phyloP scores from a whole-genome alignment of 2,797 vertebrate species.

The Chaetophractus vellerosus region DNA sequence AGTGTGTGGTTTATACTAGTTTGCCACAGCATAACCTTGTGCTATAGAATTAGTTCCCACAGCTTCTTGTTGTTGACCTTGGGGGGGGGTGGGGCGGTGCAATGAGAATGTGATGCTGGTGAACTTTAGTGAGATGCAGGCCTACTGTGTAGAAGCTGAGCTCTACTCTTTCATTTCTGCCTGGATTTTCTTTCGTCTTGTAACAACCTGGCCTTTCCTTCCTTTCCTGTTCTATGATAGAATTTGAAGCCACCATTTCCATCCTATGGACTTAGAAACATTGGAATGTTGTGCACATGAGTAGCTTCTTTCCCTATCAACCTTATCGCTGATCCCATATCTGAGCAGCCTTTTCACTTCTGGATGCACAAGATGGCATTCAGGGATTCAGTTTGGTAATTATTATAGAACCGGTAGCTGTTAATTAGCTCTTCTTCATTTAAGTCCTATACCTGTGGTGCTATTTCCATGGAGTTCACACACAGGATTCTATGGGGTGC shows the following conservation, averaged over 20 bases:
- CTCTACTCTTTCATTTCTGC: neutral
- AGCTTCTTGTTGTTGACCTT: neutral
- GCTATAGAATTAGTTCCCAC: neutral
- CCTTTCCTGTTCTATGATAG: neutral
- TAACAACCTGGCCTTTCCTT: neutral
- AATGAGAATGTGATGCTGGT: neutral
- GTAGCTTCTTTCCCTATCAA: neutral
- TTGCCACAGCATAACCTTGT: neutral
- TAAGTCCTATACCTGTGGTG: neutral
- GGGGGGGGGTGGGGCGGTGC: rapidly evolving
- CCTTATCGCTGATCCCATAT: too few species aligned
- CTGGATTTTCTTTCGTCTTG: neutral
- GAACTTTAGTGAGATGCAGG: neutral
- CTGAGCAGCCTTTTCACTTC: neutral
- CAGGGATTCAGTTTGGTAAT: neutral
- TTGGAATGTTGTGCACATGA: neutral
- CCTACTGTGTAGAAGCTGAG: neutral
- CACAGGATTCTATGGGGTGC: neutral
- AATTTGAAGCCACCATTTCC: neutral
- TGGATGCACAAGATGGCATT: neutral
- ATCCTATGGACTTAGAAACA: neutral
- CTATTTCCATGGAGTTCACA: neutral
- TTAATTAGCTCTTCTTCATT: neutral
- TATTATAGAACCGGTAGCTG: neutral
- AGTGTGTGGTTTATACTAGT: neutral